Conservation (phyloP, 2,797 vertebrate species). For the Ateles fusciceps region DNA sequence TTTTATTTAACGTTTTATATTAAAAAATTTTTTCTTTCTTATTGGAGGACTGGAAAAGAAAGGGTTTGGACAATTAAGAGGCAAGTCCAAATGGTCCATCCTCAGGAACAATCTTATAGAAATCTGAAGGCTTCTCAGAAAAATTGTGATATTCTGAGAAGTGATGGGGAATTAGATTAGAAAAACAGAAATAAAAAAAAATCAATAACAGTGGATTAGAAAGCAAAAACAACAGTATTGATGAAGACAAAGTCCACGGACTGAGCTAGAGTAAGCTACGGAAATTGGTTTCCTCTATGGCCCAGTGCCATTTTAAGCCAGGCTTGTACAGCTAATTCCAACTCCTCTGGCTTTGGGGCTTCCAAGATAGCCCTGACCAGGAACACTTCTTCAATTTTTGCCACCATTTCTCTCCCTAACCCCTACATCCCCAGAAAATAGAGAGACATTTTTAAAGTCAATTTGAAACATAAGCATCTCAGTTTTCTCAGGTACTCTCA, state of each 20-base stretch:
- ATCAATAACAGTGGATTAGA: neutral
- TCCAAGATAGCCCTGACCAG: neutral
- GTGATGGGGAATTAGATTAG: neutral
- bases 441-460: neutral
- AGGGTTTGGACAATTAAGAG: neutral
- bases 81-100: neutral
- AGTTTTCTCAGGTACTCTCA: neutral
- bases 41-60: neutral
- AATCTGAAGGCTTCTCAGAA: neutral
- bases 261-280: neutral
- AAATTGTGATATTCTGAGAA: neutral
- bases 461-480: neutral
- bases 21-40: neutral
- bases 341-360: neutral
- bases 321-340: neutral
- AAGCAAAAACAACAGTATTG: neutral
- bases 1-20: neutral
- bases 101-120: neutral
- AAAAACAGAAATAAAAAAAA: neutral
- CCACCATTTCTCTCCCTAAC: neutral
- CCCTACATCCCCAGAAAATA: neutral
- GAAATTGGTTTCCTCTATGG: neutral
- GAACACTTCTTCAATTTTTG: neutral
- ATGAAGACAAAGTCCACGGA: neutral
- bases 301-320: neutral